Evolutionary conservation across 2,797 vertebrate genomes (phyloP), one percentile per base, ranked within the genome.

Genomic region (Brotula barbata): DNA sequence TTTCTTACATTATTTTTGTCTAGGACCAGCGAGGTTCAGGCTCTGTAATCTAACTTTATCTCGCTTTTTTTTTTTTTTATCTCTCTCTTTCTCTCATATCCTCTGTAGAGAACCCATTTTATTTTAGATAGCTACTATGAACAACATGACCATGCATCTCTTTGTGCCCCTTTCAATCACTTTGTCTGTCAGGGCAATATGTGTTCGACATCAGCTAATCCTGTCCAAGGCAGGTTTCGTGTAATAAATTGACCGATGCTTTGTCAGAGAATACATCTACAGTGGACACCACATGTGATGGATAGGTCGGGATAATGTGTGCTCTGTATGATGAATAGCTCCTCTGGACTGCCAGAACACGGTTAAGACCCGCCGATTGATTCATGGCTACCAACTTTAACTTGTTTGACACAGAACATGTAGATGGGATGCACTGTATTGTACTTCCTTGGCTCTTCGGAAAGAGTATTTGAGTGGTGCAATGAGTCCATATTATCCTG

Each of bases 1-100:
- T 64, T 68, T 44, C 7, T 58, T 61, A 20, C 6, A 33, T 48
- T 25, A 16, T 3, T 20, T 43, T 48, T 28, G 25, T 28, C 8
- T 28, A 8, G 25, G 25, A 4, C 25, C 25, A 28, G 8, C 8
- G 8, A 28, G 25, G 4, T 28, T 28, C 25, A 28, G n/a, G n/a
- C n/a, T n/a, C n/a, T 37, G 51, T 19, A 17, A 12, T 23, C n/a
- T 21, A 39, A 58, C 12, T 42, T 17, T 36, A 22, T 36, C n/a
- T n/a, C n/a, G n/a, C n/a, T n/a, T n/a, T n/a, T n/a, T n/a, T 49
- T 14, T 28, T 20, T 13, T 13, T 31, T 51, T 13, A 11, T 12
- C 22, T 13, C 14, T 14, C 6, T 22, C 5, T 42, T 12, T 31
- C 25, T 42, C 45, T 19, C 6, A 22, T 28, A 12, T n/a, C 13